Evolutionary conservation across 1,140 invertebrate species (phyloP).

Genomic region (Leptonema lineaticorne): DNA sequence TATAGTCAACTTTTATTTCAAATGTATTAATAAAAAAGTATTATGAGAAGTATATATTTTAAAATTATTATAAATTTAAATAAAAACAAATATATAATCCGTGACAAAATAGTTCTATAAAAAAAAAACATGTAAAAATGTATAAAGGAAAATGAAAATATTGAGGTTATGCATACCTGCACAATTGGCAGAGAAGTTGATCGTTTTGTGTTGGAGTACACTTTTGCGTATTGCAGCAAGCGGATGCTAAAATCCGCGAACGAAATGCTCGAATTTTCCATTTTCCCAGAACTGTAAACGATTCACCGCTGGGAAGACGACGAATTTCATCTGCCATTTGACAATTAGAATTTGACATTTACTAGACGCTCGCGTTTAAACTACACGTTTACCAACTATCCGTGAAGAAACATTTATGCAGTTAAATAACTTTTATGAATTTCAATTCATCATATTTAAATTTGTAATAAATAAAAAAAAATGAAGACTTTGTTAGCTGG

Average conservation of each 20-base stretch:
- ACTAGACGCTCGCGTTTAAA: too few relatives aligned
- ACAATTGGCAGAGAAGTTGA: neutral
- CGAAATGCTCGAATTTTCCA: neutral
- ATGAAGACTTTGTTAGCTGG: too few relatives aligned
- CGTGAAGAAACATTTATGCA: too few relatives aligned
- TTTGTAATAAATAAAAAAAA: too few relatives aligned
- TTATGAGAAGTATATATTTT: neutral
- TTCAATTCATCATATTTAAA: too few relatives aligned
- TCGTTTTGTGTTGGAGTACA: neutral
- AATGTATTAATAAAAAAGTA: too few relatives aligned
- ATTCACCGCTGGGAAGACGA: neutral
- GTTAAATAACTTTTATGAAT: too few relatives aligned
- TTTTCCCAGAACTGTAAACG: neutral
- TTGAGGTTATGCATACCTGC: slow-evolving; percentile 14
- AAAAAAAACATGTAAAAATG: too few relatives aligned
- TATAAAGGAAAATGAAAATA: neutral
- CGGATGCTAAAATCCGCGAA: neutral
- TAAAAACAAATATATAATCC: neutral
- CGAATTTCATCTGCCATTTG: neutral
- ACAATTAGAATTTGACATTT: too few relatives aligned
- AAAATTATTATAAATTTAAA: neutral
- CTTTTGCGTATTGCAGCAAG: neutral
- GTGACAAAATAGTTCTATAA: neutral
- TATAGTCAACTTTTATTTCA: too few relatives aligned
- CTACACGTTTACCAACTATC: too few relatives aligned